Evolutionary conservation across 2,113 vertebrate species (phyloP).

Genomic region (Paraplagusia blochii): DNA sequence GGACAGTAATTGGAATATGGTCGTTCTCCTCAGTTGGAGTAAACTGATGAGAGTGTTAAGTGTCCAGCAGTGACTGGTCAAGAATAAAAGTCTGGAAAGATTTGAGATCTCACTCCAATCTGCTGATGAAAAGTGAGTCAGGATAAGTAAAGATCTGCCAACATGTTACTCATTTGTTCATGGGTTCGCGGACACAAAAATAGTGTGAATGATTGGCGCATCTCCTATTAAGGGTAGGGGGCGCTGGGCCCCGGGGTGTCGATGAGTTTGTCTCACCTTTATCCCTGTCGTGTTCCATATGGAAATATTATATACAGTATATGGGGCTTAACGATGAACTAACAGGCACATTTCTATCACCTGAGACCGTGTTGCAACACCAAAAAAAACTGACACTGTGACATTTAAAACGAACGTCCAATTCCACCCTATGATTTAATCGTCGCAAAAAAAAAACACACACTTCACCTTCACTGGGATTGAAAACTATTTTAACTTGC

Average conservation of each 20-base stretch:
- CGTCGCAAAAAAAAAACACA: neutral
- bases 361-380: constrained; percentile 8
- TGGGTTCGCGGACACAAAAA: neutral
- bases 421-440: neutral
- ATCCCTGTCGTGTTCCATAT: constrained; percentile 4
- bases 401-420: neutral
- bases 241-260: constrained; percentile 4
- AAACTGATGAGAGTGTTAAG: too few relatives aligned
- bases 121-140: too few relatives aligned
- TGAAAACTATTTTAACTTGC: neutral
- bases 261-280: constrained; percentile 9
- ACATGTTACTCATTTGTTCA: constrained; percentile 6
- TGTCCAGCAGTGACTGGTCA: too few relatives aligned
- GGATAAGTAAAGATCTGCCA: too few relatives aligned
- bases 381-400: constrained; percentile 5
- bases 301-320: constrained; percentile 11
- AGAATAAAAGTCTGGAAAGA: too few relatives aligned
- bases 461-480: too few relatives aligned
- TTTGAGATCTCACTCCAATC: too few relatives aligned
- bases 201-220: constrained; percentile 21
- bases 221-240: constrained; percentile 21
- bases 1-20: neutral
- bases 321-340: constrained; percentile 1
- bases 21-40: too few relatives aligned
- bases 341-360: constrained; percentile 16